These are phyloP conservation scores for Helarctos malayanus DNA, from an alignment of 2,797 vertebrate genomes.

Conservation along the genomic window DNA sequence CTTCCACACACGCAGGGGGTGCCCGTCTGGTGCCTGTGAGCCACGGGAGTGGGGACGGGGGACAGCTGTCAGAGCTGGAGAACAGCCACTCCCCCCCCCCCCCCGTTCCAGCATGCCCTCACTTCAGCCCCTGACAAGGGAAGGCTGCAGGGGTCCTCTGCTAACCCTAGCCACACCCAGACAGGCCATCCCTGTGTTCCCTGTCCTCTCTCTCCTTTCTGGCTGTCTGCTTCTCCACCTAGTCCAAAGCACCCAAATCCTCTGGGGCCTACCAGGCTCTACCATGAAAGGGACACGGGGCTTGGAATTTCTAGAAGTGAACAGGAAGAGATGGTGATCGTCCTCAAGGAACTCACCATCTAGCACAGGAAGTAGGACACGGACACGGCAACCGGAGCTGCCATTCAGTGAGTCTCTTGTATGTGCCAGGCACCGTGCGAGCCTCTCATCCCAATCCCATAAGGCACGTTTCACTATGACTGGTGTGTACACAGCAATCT, in stretches of 20 bases:
- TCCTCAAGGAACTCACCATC: not conserved
- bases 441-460: not conserved
- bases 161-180: not conserved
- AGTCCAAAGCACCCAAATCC: not conserved
- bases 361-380: not conserved
- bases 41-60: accelerated
- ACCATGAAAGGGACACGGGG: not conserved
- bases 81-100: not conserved
- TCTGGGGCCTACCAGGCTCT: not conserved
- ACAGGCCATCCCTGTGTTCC: not conserved
- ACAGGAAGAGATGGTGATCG: not conserved
- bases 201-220: not conserved
- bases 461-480: not conserved
- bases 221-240: not conserved
- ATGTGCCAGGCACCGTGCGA: not conserved
- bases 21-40: constrained; percentile 91
- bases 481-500: not conserved
- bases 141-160: not conserved
- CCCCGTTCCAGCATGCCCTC: not conserved
- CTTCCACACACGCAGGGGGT: constrained; percentile 93
- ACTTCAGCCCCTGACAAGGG: not conserved
- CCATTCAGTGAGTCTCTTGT: not conserved
- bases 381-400: not conserved
- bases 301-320: not conserved
- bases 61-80: not conserved